Conservation (phyloP, 2,797 vertebrate genomes). For the Glyptemys insculpta region DNA sequence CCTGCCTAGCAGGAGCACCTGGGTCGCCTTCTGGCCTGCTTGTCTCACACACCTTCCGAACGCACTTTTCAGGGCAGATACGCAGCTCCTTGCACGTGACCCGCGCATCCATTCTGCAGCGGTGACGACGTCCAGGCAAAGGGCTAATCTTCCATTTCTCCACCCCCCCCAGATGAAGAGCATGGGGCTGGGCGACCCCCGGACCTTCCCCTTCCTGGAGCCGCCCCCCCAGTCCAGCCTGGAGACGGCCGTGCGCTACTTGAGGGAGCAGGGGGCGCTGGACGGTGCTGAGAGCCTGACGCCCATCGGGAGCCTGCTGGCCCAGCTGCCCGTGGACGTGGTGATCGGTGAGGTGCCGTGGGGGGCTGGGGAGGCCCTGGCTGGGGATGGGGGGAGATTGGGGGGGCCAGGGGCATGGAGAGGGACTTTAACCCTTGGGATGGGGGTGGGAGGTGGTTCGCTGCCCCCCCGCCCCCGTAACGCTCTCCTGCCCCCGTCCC, state of each 20-base stretch:
- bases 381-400: background rate
- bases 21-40: too few species aligned
- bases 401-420: background rate
- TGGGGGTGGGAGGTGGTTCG: too few species aligned
- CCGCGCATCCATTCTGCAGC: too few species aligned
- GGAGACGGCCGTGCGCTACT: slow-evolving; percentile 89
- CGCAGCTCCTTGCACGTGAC: too few species aligned
- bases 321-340: slow-evolving; percentile 93
- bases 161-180: slow-evolving; percentile 89
- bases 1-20: too few species aligned
- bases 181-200: slow-evolving; percentile 92
- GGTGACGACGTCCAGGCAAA: background rate
- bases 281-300: slow-evolving; percentile 86
- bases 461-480: fast-evolving
- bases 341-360: slow-evolving; percentile 86
- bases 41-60: too few species aligned
- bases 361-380: background rate
- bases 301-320: slow-evolving; percentile 89
- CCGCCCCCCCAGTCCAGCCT: slow-evolving; percentile 89
- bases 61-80: too few species aligned
- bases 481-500: fast-evolving
- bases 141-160: fast-evolving
- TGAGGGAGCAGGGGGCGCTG: slow-evolving; percentile 92
- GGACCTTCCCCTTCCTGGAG: slow-evolving; percentile 92
- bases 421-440: background rate